Base-by-base conservation (phyloP, 2,888 invertebrate species). In the Parnassius mnemosyne region DNA sequence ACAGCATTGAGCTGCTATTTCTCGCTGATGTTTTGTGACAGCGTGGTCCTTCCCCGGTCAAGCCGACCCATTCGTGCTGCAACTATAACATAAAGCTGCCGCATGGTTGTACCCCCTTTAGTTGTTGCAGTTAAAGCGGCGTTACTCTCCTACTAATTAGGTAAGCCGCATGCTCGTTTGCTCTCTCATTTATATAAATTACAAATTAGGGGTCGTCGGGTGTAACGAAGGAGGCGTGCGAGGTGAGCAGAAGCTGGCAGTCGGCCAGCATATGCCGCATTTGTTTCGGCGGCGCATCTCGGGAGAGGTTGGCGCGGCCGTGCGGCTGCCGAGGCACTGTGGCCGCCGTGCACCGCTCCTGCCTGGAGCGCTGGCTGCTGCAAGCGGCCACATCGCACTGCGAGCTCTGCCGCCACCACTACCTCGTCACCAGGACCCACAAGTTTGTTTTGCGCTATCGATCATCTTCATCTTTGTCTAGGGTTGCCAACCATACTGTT, bases 281-380 rank as follows among this genome's bases (percentile, higher is more conserved):
- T 71, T 90, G 91, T 75, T 90, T 90, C 80, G 90, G 90, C 66
- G 90, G 90, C 61, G 85, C 81, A 79, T 88, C 87, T 5, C 80
- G 84, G 10, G 91, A 89, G 84, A 84, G 87, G 51, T 83, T 91
- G 70, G 89, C 89, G 75, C 83, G 86, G 74, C 90, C 90, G 61
- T 91, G 90, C 80, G 81, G 83, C 2, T 91, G 90, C 71, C 84
- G 90, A 68, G 90, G 90, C 59, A 91, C 90, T 72, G 84, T 91
- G 72, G 90, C 90, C 61, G 87, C 87, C 65, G 90, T 91, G 69
- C 90, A 91, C 79, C 85, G 90, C 75, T 65, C 83, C 67, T 91
- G 90, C 72, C 83, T 91, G 50, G 90, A 91, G 83, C 85, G 90
- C 69, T 91, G 90, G 90, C 79, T 91, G 79, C 80, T 89, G 77